Conservation (phyloP, 2,888 invertebrate genomes). For the Hyles lineata region DNA sequence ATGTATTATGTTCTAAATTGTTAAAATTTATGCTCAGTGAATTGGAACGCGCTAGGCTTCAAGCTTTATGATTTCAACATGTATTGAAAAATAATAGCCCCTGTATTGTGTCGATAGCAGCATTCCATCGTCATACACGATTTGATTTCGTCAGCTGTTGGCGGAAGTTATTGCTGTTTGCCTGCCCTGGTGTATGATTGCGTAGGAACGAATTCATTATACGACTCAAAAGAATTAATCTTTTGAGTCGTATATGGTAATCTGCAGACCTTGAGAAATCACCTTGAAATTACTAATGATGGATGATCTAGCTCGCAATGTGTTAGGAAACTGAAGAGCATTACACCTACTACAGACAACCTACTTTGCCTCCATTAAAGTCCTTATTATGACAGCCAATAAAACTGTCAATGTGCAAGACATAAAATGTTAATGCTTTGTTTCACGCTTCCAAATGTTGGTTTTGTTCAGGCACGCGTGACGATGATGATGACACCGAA, state of each 20-base stretch:
- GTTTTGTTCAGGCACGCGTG: conserved; percentile 4
- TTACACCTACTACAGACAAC: neutral
- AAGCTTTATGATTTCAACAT: conserved; percentile 45
- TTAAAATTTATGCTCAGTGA: conserved; percentile 34
- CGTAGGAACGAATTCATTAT: conserved; percentile 25
- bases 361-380: neutral
- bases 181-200: conserved; percentile 31
- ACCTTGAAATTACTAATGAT: conserved; percentile 19
- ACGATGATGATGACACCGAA: conserved; percentile 1
- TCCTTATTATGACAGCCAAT: conserved; percentile 5
- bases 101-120: conserved; percentile 44
- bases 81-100: conserved; percentile 41
- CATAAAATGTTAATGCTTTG: neutral
- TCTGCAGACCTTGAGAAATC: neutral
- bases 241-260: conserved; percentile 8
- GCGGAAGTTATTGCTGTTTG: conserved; percentile 47
- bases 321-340: neutral
- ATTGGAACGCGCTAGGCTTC: conserved; percentile 38
- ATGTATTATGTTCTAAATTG: conserved; percentile 37
- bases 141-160: conserved; percentile 45
- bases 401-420: conserved; percentile 14
- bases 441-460: conserved; percentile 1
- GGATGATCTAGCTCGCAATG: neutral
- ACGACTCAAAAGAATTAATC: conserved; percentile 7
- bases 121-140: conserved; percentile 47